These are phyloP conservation scores for Oenanthe oenanthe DNA, from an alignment of 2,113 vertebrate genomes.

Conservation along the genomic window DNA sequence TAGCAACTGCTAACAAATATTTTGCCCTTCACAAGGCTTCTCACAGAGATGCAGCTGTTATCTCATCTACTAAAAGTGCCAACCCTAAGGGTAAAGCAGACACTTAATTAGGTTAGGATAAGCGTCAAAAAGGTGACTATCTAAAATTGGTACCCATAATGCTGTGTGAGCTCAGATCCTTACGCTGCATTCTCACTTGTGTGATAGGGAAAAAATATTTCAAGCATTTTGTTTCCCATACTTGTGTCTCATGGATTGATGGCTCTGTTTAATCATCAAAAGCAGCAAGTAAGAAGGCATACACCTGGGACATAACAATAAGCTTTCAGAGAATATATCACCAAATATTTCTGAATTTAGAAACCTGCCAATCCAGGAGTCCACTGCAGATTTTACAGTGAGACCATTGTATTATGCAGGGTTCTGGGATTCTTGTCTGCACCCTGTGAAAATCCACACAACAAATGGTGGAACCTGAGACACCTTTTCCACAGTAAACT, in stretches of 20 bases:
- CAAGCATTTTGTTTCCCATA: not conserved
- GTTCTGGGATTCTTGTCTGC: not conserved
- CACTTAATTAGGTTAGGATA: conserved; percentile 54
- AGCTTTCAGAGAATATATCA: not conserved
- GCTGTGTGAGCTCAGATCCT: conserved; percentile 20
- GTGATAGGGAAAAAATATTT: not conserved
- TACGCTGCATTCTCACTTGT: not conserved
- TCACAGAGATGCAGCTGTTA: conserved; percentile 60
- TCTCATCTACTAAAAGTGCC: conserved; percentile 53
- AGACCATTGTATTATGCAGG: not conserved
- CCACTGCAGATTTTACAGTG: not conserved
- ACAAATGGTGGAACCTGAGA: conserved; percentile 4
- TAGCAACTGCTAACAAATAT: conserved; percentile 61
- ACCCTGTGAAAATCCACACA: conserved; percentile 11
- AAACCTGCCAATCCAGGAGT: not conserved
- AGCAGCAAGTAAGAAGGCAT: not conserved
- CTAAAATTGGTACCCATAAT: conserved; percentile 26
- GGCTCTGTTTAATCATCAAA: not conserved
- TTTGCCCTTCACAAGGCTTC: conserved; percentile 60
- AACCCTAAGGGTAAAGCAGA: conserved; percentile 44
- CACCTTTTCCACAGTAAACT: not conserved
- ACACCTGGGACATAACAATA: accelerated
- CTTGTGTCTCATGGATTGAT: not conserved
- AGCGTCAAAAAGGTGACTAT: conserved; percentile 34
- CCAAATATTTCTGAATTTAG: not conserved